A percentile compares a stretch with the other conserved stretches of the same genome.
phyloP scores from a whole-genome alignment of 1,140 invertebrate species.

The Apis laboriosa region DNA sequence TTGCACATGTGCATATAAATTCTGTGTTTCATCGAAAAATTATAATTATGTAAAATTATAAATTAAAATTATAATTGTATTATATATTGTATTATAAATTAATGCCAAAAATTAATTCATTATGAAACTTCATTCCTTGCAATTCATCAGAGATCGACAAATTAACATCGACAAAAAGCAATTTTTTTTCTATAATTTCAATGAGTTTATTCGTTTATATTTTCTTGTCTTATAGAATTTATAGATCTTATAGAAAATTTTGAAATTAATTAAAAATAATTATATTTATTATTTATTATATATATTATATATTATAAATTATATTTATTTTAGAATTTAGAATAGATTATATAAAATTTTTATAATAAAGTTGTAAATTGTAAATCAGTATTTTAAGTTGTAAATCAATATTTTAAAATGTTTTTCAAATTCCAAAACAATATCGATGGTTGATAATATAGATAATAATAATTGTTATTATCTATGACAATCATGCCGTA shows the following conservation, averaged over 20 bases:
- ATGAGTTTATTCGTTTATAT: background rate
- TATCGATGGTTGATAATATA: background rate
- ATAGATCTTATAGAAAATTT: too few species aligned
- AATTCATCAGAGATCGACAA: constrained; percentile 19
- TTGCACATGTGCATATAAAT: too few species aligned
- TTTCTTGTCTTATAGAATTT: background rate
- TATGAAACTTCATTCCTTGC: background rate
- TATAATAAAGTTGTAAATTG: too few species aligned
- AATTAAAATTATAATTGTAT: too few species aligned
- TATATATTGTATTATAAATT: too few species aligned
- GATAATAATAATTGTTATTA: background rate
- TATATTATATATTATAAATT: background rate
- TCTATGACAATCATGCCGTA: constrained; percentile 4
- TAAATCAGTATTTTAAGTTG: too few species aligned
- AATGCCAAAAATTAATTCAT: background rate
- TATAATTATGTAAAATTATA: too few species aligned
- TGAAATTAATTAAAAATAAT: background rate
- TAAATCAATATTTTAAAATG: background rate
- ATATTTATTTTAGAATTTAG: background rate
- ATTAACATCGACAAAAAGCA: constrained; percentile 5
- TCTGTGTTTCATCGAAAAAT: too few species aligned
- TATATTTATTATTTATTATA: background rate
- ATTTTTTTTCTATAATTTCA: background rate
- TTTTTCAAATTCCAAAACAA: background rate
- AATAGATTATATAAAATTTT: too few species aligned